Conservation (phyloP, 2,888 invertebrate genomes). For the Agriopis marginaria region DNA sequence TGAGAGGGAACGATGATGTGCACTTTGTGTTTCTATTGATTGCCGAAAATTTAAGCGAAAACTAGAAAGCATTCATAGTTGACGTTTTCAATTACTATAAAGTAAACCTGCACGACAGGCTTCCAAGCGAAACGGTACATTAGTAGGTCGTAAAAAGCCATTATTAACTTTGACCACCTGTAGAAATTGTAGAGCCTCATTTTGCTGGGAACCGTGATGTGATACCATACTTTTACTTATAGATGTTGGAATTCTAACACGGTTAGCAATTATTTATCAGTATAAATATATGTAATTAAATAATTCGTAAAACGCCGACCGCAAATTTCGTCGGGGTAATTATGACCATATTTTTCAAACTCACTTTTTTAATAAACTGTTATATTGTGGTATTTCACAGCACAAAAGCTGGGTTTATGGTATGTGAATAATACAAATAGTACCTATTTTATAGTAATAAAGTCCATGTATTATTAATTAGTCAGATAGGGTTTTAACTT, state of each 20-base stretch:
- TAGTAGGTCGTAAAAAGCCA: constrained; percentile 42
- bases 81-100: constrained; percentile 47
- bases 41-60: constrained; percentile 39
- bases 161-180: constrained; percentile 39
- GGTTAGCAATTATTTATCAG: constrained; percentile 3
- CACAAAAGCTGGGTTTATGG: too few species aligned
- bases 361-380: background rate
- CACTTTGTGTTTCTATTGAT: constrained; percentile 37
- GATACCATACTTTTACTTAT: constrained; percentile 6
- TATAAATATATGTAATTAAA: constrained; percentile 5
- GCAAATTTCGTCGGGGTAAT: background rate
- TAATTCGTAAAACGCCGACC: background rate
- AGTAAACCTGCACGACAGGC: constrained; percentile 48
- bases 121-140: constrained; percentile 54
- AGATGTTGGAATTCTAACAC: background rate
- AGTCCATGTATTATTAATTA: too few species aligned
- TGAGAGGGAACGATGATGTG: constrained; percentile 38
- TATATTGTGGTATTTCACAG: background rate
- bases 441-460: too few species aligned
- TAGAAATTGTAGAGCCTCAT: constrained; percentile 38
- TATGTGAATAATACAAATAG: too few species aligned
- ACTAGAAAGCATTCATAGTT: constrained; percentile 41
- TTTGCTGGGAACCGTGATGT: constrained; percentile 26
- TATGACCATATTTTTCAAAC: background rate
- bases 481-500: background rate